These are phyloP conservation scores for Cettia cetti DNA, from an alignment of 2,113 vertebrate genomes.

Conservation along the genomic window DNA sequence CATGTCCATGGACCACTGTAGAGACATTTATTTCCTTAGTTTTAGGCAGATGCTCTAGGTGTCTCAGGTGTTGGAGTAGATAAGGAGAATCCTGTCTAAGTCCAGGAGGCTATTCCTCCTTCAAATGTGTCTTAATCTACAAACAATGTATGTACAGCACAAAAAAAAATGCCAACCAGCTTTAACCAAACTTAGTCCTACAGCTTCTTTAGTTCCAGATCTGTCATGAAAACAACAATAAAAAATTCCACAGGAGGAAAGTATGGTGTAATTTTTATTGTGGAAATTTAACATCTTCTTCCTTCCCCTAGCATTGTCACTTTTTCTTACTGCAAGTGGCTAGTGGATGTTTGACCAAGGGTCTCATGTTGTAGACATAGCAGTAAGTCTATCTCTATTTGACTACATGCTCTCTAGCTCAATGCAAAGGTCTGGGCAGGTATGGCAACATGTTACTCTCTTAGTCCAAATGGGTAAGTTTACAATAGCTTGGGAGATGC, in stretches of 20 bases:
- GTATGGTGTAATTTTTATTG: background rate
- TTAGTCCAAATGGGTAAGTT: background rate
- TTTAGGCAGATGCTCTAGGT: background rate
- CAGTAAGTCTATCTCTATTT: background rate
- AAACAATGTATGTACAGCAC: background rate
- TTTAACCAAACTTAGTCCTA: background rate
- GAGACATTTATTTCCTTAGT: background rate
- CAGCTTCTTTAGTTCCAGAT: background rate
- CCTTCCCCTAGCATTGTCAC: background rate
- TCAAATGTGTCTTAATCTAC: background rate
- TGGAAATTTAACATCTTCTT: background rate
- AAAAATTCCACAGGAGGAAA: background rate
- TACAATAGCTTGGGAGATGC: background rate
- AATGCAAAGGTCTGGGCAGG: accelerated
- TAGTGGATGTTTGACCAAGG: background rate
- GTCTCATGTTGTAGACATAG: accelerated
- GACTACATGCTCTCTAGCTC: background rate
- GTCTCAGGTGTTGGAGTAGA: background rate
- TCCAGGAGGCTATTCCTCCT: background rate
- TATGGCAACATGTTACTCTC: background rate
- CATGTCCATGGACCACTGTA: background rate
- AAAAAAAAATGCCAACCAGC: background rate
- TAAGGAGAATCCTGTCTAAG: background rate
- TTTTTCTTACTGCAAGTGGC: background rate
- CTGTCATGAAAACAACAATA: background rate